These are phyloP conservation scores for Hirtodrosophila cameraria DNA, from an alignment of 2,888 invertebrate species.

Conservation along the genomic window DNA sequence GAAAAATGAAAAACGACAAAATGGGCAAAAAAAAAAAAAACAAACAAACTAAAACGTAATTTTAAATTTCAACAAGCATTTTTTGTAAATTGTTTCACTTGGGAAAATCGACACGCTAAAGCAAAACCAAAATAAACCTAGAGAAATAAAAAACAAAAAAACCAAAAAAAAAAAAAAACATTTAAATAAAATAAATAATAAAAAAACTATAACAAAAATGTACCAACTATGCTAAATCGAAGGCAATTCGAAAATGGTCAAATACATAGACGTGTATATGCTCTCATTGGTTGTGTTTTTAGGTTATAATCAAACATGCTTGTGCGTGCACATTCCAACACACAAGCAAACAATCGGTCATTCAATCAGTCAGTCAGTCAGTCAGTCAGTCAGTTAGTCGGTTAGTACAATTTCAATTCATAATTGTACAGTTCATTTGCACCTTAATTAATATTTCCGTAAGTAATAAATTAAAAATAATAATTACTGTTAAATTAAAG, in stretches of 20 bases:
- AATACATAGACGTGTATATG: conserved; percentile 81
- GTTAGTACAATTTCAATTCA: conserved; percentile 39
- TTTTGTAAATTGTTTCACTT: conserved; percentile 77
- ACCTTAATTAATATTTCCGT: conserved; percentile 43
- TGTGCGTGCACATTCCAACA: conserved; percentile 42
- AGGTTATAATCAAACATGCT: conserved; percentile 77
- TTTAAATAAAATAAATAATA: conserved; percentile 41
- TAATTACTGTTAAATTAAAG: conserved; percentile 29
- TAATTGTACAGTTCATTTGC: conserved; percentile 74
- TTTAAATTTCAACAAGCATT: conserved; percentile 62
- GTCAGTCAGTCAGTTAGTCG: conserved; percentile 33
- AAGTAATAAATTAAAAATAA: conserved; percentile 32
- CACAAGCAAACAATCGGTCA: conserved; percentile 57
- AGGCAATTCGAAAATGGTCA: conserved; percentile 54
- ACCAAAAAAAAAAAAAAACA: conserved; percentile 30
- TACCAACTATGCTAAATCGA: conserved; percentile 58
- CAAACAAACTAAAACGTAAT: conserved; percentile 26
- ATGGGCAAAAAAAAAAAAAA: conserved; percentile 19
- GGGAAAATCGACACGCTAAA: conserved; percentile 82
- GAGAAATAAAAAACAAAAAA: conserved; percentile 41
- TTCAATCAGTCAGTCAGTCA: conserved; percentile 52
- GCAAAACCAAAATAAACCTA: conserved; percentile 48
- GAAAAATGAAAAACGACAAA: conserved; percentile 11
- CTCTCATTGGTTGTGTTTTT: conserved; percentile 85
- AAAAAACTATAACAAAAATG: conserved; percentile 47